Base-by-base conservation (phyloP, 1,140 invertebrate genomes). In the Ganaspis sp. region DNA sequence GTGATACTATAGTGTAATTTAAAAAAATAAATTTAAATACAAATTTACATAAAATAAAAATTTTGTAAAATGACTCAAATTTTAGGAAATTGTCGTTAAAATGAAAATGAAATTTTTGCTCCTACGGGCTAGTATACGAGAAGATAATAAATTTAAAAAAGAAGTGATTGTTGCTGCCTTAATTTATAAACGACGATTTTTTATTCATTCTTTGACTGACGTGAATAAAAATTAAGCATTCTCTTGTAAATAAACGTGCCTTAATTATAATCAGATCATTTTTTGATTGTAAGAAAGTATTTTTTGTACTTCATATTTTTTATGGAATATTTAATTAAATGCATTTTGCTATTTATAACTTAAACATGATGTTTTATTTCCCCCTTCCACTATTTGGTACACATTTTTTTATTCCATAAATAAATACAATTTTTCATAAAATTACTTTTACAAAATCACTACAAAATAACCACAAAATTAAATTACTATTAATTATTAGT, bases 241-340 rank as follows among this genome's bases (percentile, higher is more conserved):
- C 8, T 54, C 45, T 70, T 88, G 87, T 88, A 89, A 79, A 89
- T 88, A 87, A 73, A 79, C 86, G 87, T 89, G 88, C 87, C 87
- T 88, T 89, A 75, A 80, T 79, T 81, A n/a, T n/a, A 81, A 84
- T 73, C 82, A 42, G 26, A 81, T 83, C 78, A 74, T 76, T 74
- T 72, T 78, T 83, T 80, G 74, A 9, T 81, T 76, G 19, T 80
- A 82, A 77, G 54, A 87, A 72, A 85, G 77, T 87, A 87, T 87
- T 83, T 84, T 83, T 86, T 89, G 86, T 90, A 90, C 81, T 84
- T 83, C 45, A 87, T 81, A 86, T 83, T 85, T 88, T 89, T 87
- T 87, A 87, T 81, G 49, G 72, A 84, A 83, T 87, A 88, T 90
- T 88, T 88, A 88, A 89, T 84, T 83, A 87, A 86, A 90, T 87